These are phyloP conservation scores for Cheilosia urbana DNA, from an alignment of 2,888 invertebrate species.

Conservation along the genomic window DNA sequence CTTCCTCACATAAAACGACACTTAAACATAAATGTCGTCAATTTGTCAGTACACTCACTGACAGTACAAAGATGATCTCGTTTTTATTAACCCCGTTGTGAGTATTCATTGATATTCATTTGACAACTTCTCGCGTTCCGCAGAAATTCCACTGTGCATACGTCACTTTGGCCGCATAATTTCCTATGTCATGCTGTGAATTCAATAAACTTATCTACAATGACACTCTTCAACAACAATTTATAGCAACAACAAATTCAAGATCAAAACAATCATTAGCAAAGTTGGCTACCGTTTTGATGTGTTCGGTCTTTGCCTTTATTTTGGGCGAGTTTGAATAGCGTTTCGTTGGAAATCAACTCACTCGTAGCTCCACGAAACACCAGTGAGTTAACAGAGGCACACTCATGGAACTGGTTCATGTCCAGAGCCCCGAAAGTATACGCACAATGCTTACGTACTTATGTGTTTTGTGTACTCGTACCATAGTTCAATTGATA, in stretches of 20 bases:
- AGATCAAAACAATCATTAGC: constrained; percentile 40
- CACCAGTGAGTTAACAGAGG: background rate
- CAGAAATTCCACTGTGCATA: constrained; percentile 26
- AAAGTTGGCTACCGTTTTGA: constrained; percentile 32
- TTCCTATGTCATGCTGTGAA: constrained; percentile 12
- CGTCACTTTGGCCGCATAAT: constrained; percentile 12
- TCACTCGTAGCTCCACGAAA: constrained; percentile 24
- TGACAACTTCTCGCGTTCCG: constrained; percentile 16
- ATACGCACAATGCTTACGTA: background rate
- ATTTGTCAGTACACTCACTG: too few species aligned
- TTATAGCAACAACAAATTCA: constrained; percentile 34
- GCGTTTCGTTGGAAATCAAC: background rate
- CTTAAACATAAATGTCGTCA: too few species aligned
- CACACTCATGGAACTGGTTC: constrained; percentile 24
- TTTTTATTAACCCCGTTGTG: constrained; percentile 12
- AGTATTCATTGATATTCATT: constrained; percentile 9
- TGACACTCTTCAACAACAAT: constrained; percentile 29
- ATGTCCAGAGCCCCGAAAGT: constrained; percentile 12
- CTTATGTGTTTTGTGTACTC: background rate
- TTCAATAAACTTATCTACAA: background rate
- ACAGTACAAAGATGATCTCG: background rate
- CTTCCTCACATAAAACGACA: too few species aligned
- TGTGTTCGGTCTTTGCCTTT: background rate
- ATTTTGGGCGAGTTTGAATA: background rate
- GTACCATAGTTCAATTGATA: constrained; percentile 21